These are phyloP conservation scores for Anomalospiza imberbis DNA, from an alignment of 2,797 vertebrate genomes.

Conservation along the genomic window DNA sequence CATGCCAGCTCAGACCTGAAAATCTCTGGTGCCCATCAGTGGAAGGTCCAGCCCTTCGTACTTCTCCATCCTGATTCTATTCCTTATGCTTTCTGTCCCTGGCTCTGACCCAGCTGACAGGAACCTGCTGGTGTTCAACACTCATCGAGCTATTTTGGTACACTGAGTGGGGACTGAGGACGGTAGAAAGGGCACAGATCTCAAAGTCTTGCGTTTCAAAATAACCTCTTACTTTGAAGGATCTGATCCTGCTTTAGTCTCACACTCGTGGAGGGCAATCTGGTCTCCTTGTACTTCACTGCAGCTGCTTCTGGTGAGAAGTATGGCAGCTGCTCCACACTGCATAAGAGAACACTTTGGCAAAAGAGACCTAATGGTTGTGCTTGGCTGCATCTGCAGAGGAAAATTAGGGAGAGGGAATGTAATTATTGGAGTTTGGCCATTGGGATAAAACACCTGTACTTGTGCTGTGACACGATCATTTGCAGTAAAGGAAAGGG, in stretches of 20 bases:
- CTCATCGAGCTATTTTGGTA: background rate
- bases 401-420: constrained; percentile 20
- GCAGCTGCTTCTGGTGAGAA: background rate
- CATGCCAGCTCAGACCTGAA: background rate
- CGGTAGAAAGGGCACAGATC: background rate
- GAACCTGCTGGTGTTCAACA: background rate
- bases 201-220: background rate
- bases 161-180: background rate
- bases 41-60: background rate
- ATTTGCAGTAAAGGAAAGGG: background rate
- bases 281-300: background rate
- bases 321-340: background rate
- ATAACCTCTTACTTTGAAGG: background rate
- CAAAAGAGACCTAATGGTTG: background rate
- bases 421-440: background rate
- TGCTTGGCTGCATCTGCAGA: background rate
- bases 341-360: background rate
- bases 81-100: background rate
- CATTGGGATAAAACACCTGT: background rate
- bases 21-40: background rate
- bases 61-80: background rate
- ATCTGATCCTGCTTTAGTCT: background rate
- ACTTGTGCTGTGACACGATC: background rate
- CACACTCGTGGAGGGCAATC: background rate
- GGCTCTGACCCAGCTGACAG: background rate